These are phyloP conservation scores for Chesias legatella DNA, from an alignment of 2,888 invertebrate species.

Conservation along the genomic window DNA sequence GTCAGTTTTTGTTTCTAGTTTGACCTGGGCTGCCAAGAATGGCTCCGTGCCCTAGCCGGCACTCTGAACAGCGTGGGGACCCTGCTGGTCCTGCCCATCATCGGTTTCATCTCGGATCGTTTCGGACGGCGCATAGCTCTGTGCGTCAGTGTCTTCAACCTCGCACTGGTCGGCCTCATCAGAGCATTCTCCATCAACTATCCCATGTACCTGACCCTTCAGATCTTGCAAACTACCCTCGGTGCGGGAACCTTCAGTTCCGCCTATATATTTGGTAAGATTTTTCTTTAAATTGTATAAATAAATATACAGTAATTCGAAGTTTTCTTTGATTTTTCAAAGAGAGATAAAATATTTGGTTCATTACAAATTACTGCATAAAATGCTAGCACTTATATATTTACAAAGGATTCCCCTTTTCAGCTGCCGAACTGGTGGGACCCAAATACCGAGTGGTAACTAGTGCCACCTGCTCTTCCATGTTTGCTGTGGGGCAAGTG, in stretches of 20 bases:
- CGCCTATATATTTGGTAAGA: slow-evolving; percentile 63
- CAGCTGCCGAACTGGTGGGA: slow-evolving; percentile 88
- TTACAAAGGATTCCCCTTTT: no score
- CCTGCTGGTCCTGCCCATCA: slow-evolving; percentile 83
- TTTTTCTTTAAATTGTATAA: background rate
- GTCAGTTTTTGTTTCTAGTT: slow-evolving; percentile 68
- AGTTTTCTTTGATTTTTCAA: slow-evolving; percentile 4
- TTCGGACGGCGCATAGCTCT: slow-evolving; percentile 77
- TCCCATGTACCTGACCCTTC: slow-evolving; percentile 73
- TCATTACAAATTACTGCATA: no score
- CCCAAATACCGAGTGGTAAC: slow-evolving; percentile 86
- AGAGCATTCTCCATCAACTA: slow-evolving; percentile 79
- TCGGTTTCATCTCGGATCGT: slow-evolving; percentile 85
- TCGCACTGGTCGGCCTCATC: slow-evolving; percentile 69
- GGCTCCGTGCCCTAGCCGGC: slow-evolving; percentile 86
- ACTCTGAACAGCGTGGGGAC: slow-evolving; percentile 86
- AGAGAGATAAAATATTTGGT: no score
- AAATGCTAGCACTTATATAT: no score
- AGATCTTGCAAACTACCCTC: slow-evolving; percentile 75
- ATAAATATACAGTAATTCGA: background rate
- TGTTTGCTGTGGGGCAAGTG: slow-evolving; percentile 87
- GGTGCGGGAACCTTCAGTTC: slow-evolving; percentile 78
- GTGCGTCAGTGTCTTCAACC: slow-evolving; percentile 63
- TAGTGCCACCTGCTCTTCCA: slow-evolving; percentile 83
- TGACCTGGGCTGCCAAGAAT: slow-evolving; percentile 82